These are phyloP conservation scores for Saccopteryx leptura DNA, from an alignment of 2,113 vertebrate species.

Conservation along the genomic window DNA sequence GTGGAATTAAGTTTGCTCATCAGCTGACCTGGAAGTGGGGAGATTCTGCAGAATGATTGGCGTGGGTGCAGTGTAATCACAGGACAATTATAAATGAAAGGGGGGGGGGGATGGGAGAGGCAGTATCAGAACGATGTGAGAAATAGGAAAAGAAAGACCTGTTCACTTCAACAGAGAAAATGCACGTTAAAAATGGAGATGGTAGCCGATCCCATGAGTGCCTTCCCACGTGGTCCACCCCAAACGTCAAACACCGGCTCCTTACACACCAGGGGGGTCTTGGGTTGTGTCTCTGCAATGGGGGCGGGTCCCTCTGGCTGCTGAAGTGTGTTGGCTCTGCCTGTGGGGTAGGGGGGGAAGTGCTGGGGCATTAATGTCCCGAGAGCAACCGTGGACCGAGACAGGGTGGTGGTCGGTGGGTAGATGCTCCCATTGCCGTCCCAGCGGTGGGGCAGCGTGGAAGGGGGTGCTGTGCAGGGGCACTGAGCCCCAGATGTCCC, in stretches of 20 bases:
- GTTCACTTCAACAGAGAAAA: not conserved
- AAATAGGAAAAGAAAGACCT: not conserved
- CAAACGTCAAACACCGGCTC: not conserved
- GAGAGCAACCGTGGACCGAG: not conserved
- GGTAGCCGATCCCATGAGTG: accelerated
- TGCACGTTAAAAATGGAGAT: not conserved
- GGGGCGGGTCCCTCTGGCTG: not conserved
- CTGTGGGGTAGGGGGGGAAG: not conserved
- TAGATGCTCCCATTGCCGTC: accelerated
- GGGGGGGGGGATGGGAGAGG: not conserved
- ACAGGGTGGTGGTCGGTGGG: too few relatives aligned
- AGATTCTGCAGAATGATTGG: not conserved
- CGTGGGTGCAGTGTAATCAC: too few relatives aligned
- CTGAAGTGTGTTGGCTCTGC: not conserved
- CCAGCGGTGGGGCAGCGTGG: not conserved
- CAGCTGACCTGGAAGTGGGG: not conserved
- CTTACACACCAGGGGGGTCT: accelerated
- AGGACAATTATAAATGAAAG: not conserved
- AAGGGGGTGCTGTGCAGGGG: accelerated
- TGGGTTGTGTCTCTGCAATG: not conserved
- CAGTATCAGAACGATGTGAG: not conserved
- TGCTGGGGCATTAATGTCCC: too few relatives aligned
- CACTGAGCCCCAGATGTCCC: not conserved
- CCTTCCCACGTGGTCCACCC: not conserved
- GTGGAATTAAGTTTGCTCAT: not conserved